Conservation (phyloP, 2,888 invertebrate genomes). For the Oscheius sp. region DNA sequence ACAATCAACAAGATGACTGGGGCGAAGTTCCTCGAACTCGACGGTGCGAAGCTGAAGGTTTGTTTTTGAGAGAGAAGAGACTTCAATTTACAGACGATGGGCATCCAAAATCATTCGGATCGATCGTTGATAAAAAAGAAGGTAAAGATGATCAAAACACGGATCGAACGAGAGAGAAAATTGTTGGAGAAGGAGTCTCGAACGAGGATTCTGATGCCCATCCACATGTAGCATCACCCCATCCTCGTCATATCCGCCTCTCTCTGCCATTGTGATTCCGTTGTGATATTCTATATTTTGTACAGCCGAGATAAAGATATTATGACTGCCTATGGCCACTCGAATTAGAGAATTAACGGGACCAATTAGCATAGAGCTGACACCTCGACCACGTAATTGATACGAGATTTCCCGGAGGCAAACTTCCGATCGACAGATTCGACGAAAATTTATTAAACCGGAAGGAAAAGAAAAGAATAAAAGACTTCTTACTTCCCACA, state of each 20-base stretch:
- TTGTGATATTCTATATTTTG: constrained; percentile 16
- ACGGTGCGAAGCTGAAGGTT: constrained; percentile 88
- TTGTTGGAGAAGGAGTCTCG: constrained; percentile 86
- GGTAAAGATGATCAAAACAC: constrained; percentile 74
- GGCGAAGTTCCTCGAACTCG: constrained; percentile 83
- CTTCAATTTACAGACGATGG: constrained; percentile 73
- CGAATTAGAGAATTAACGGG: not conserved
- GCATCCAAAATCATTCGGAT: constrained; percentile 73
- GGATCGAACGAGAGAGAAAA: constrained; percentile 74
- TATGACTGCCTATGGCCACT: not conserved
- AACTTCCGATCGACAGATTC: not conserved
- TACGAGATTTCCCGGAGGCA: not conserved
- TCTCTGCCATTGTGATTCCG: constrained; percentile 27
- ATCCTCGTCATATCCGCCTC: not conserved
- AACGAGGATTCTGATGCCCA: constrained; percentile 50
- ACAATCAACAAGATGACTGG: constrained; percentile 89
- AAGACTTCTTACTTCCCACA: not conserved
- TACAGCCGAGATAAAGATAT: constrained; percentile 6
- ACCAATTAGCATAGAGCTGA: constrained; percentile 3
- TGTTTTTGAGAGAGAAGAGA: too few relatives aligned
- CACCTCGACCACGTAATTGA: constrained; percentile 16
- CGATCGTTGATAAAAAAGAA: constrained; percentile 74
- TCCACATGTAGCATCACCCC: constrained; percentile 28
- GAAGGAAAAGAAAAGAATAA: not conserved
- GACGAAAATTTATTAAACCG: not conserved